Evolutionary conservation across 2,797 vertebrate species (phyloP).

Genomic region (Anas acuta): DNA sequence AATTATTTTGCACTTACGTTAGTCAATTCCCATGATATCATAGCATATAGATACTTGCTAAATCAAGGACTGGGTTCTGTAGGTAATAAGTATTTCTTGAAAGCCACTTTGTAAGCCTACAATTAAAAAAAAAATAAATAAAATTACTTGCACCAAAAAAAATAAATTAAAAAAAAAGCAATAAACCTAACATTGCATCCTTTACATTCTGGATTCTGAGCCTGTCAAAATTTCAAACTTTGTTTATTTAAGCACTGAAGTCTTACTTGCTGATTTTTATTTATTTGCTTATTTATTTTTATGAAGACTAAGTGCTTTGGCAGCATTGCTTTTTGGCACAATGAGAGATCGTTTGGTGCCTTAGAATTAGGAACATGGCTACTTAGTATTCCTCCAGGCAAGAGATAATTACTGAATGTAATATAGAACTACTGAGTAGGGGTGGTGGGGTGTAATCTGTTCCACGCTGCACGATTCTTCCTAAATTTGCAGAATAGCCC

Average conservation of each 20-base stretch:
- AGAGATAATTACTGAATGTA: neutral
- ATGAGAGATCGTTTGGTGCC: neutral
- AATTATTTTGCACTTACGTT: neutral
- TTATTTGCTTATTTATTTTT: neutral
- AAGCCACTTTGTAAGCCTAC: neutral
- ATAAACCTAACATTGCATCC: neutral
- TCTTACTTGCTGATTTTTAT: neutral
- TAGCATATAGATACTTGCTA: neutral
- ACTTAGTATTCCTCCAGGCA: neutral
- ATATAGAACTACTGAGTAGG: neutral
- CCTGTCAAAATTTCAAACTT: neutral
- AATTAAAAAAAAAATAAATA: neutral
- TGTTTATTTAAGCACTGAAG: neutral
- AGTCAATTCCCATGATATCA: neutral
- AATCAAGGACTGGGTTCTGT: neutral
- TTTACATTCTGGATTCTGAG: neutral
- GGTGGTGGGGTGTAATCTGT: neutral
- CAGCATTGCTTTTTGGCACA: neutral
- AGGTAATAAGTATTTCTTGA: neutral
- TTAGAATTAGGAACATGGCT: neutral
- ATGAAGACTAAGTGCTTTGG: neutral
- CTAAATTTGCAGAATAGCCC: neutral
- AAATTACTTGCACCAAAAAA: neutral
- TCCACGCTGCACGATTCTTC: neutral
- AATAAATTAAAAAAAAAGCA: neutral